Conservation (phyloP, 1,140 invertebrate species). For the Leptinotarsa undecemlineata region DNA sequence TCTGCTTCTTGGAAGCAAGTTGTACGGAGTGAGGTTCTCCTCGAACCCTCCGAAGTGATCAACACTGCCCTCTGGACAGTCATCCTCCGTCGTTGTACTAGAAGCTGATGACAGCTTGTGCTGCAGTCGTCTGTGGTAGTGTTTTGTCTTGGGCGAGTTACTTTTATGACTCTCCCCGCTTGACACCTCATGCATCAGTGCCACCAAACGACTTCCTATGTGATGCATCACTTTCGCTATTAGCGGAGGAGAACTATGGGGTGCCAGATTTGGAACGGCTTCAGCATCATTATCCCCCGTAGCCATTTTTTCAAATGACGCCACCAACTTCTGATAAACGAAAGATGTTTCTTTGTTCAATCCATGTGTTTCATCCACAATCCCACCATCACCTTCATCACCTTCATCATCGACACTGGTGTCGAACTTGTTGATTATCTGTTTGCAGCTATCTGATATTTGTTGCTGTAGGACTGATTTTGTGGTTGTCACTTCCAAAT, state of each 20-base stretch:
- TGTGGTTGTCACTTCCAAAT: slow-evolving; percentile 73
- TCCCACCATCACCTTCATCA: slow-evolving; percentile 62
- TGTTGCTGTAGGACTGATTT: slow-evolving; percentile 79
- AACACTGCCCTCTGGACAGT: slow-evolving; percentile 70
- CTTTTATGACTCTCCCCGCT: slow-evolving; percentile 65
- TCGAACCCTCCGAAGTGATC: slow-evolving; percentile 53
- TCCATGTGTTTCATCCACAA: slow-evolving; percentile 59
- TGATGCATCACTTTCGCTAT: slow-evolving; percentile 92
- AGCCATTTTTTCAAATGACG: slow-evolving; percentile 76
- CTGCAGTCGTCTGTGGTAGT: slow-evolving; percentile 61
- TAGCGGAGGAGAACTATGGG: slow-evolving; percentile 80
- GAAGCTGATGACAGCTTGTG: slow-evolving; percentile 66
- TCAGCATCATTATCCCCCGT: slow-evolving; percentile 56
- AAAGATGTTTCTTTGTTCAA: slow-evolving; percentile 75
- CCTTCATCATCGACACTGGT: slow-evolving; percentile 58
- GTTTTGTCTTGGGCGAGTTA: slow-evolving; percentile 58
- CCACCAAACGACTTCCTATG: slow-evolving; percentile 85
- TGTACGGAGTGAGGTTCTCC: slow-evolving; percentile 45
- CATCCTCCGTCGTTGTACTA: slow-evolving; percentile 76
- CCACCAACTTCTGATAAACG: slow-evolving; percentile 81
- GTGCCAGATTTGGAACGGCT: slow-evolving; percentile 56
- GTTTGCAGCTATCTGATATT: slow-evolving; percentile 83
- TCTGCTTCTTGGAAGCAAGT: slow-evolving; percentile 67
- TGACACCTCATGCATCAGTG: slow-evolving; percentile 90
- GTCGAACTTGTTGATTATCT: slow-evolving; percentile 86